These are phyloP conservation scores for Perithous albicinctus DNA, from an alignment of 2,888 invertebrate species.

Conservation along the genomic window DNA sequence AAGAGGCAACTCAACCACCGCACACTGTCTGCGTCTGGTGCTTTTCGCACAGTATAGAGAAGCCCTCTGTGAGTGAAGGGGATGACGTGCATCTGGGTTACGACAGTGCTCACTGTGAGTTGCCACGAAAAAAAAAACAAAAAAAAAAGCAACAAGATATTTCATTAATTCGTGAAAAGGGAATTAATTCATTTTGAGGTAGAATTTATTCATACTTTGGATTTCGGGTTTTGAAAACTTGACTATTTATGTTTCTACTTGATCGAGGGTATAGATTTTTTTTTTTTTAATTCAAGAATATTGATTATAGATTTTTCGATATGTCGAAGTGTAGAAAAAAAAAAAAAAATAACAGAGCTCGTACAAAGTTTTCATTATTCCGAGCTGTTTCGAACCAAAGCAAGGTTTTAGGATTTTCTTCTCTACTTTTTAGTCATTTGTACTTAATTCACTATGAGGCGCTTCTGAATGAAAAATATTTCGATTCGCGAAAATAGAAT, in stretches of 20 bases:
- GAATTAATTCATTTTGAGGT: neutral
- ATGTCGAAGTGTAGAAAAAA: no score
- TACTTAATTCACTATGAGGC: no score
- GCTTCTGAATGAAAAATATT: no score
- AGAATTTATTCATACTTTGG: neutral
- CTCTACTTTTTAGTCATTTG: no score
- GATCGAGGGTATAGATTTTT: neutral
- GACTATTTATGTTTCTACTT: neutral
- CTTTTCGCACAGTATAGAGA: constrained; percentile 5
- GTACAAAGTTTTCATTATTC: no score
- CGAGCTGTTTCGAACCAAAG: no score
- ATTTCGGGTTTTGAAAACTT: neutral
- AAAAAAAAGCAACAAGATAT: no score
- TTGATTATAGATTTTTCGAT: no score
- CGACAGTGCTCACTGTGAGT: constrained; percentile 4
- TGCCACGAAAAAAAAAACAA: neutral
- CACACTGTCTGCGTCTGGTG: constrained; percentile 26
- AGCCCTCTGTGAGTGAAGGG: neutral
- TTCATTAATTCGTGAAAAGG: neutral
- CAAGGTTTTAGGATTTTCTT: no score
- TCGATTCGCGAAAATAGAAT: no score
- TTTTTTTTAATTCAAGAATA: neutral
- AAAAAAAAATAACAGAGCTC: no score
- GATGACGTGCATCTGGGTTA: constrained; percentile 41
- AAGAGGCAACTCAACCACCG: constrained; percentile 49